Conservation (phyloP, 2,113 vertebrate species). For the Mixornis gularis region DNA sequence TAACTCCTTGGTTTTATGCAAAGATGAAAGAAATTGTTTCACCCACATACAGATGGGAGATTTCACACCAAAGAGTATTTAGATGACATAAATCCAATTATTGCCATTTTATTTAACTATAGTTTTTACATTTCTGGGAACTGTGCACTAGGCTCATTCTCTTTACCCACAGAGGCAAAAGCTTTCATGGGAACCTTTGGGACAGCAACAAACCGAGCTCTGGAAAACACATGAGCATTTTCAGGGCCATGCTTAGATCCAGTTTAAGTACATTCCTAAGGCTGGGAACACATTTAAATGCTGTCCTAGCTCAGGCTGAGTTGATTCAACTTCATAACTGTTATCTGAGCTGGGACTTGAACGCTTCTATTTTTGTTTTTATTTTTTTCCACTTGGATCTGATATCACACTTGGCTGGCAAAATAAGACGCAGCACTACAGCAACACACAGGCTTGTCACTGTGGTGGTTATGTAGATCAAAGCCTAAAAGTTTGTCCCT, state of each 20-base stretch:
- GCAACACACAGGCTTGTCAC: background rate
- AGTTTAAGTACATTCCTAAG: background rate
- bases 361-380: background rate
- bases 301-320: background rate
- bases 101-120: background rate
- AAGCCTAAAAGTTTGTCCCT: background rate
- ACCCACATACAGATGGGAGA: background rate
- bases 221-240: background rate
- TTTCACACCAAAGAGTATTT: background rate
- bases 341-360: background rate
- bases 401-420: background rate
- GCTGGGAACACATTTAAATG: background rate
- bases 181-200: background rate
- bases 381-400: background rate
- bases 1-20: background rate
- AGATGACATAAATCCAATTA: background rate
- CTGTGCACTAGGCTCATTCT: background rate
- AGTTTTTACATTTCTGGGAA: background rate
- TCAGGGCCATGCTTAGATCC: background rate
- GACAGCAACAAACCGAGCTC: background rate
- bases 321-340: background rate
- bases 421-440: background rate
- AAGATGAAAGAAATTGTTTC: constrained; percentile 15
- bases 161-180: background rate
- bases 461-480: background rate